These are phyloP conservation scores for Morinoia aosen DNA, from an alignment of 2,888 invertebrate species.

Conservation along the genomic window DNA sequence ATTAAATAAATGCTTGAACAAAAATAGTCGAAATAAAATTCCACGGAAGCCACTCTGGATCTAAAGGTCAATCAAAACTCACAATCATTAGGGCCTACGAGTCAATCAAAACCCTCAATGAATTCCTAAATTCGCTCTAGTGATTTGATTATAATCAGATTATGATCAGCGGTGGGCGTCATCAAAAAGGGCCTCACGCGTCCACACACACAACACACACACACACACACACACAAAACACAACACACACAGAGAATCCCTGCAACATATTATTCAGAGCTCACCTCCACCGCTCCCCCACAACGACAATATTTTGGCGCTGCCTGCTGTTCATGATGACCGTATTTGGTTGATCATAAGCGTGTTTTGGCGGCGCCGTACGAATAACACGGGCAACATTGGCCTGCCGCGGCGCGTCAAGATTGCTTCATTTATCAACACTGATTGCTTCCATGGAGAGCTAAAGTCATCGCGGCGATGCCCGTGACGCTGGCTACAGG, in stretches of 20 bases:
- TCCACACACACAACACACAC: not conserved
- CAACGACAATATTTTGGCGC: not conserved
- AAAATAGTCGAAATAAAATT: not conserved
- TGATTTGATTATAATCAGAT: not conserved
- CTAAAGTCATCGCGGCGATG: slow-evolving; percentile 22
- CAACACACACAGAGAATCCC: too few species aligned
- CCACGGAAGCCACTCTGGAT: not conserved
- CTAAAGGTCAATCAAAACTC: not conserved
- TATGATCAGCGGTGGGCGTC: not conserved
- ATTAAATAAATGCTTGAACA: not conserved
- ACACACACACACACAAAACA: not conserved
- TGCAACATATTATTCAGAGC: not conserved
- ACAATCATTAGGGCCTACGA: not conserved
- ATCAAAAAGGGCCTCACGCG: not conserved
- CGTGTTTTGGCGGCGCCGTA: not conserved
- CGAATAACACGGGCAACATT: not conserved
- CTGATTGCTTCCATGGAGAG: slow-evolving; percentile 51
- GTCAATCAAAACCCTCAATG: not conserved
- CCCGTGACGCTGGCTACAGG: slow-evolving; percentile 12
- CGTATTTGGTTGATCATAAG: not conserved
- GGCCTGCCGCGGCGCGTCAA: not conserved
- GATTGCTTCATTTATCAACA: slow-evolving; percentile 31
- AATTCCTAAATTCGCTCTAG: not conserved
- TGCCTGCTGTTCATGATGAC: not conserved
- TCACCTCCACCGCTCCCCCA: not conserved